Conservation (phyloP, 2,888 invertebrate species). For the Hypomecis punctinalis region DNA sequence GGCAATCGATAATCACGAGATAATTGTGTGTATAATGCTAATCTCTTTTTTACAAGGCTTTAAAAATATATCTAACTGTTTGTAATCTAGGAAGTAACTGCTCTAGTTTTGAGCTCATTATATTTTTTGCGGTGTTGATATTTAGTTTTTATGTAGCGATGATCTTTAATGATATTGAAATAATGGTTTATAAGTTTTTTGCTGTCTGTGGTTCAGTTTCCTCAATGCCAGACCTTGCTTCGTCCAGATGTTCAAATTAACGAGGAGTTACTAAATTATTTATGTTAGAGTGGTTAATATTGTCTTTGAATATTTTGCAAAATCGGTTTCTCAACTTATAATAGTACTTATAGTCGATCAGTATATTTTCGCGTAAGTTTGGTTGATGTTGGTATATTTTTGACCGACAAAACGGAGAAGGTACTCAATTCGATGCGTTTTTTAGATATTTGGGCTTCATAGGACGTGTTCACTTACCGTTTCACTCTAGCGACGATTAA, state of each 20-base stretch:
- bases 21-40: conserved; percentile 42
- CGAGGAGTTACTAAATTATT: conserved; percentile 55
- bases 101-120: conserved; percentile 60
- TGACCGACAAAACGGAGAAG: too few relatives aligned
- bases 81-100: conserved; percentile 63
- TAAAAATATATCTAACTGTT: conserved; percentile 61
- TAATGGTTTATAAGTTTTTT: conserved; percentile 72
- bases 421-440: too few relatives aligned
- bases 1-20: conserved; percentile 38
- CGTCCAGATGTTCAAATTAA: conserved; percentile 69
- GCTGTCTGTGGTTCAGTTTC: conserved; percentile 65
- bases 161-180: conserved; percentile 73
- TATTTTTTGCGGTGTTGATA: conserved; percentile 52
- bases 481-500: too few relatives aligned
- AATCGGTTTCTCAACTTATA: too few relatives aligned
- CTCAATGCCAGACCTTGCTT: conserved; percentile 77
- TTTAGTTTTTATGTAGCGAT: conserved; percentile 49
- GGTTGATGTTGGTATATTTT: too few relatives aligned
- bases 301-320: neutral
- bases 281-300: conserved; percentile 47
- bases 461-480: too few relatives aligned
- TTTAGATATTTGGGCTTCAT: too few relatives aligned
- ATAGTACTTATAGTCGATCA: too few relatives aligned
- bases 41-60: conserved; percentile 47
- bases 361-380: too few relatives aligned